A percentile compares a stretch with the other conserved stretches of the same genome.
Evolutionary conservation across 2,797 vertebrate species (phyloP).

Genomic region (Schizothorax lantsangensis): DNA sequence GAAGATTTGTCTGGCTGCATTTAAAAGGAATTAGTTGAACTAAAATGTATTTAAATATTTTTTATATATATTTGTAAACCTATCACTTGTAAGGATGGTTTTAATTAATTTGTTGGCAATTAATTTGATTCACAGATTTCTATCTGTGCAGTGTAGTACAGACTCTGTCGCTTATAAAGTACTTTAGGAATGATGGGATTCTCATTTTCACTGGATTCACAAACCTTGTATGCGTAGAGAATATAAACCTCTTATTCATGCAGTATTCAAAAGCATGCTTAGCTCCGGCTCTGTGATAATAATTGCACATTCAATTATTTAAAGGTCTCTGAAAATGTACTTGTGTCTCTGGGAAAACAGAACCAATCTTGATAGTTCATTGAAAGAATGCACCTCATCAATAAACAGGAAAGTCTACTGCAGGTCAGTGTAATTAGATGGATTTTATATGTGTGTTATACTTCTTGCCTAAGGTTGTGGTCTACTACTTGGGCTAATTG

Average conservation of each 20-base stretch:
- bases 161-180: not conserved
- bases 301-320: conserved; percentile 57
- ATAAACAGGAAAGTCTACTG: not conserved
- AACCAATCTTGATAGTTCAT: conserved; percentile 17
- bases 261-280: conserved; percentile 42
- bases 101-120: not conserved
- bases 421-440: conserved; percentile 17
- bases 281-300: conserved; percentile 36
- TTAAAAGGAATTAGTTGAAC: too few relatives aligned
- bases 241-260: conserved; percentile 52
- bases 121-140: not conserved
- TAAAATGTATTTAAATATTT: not conserved
- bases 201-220: not conserved
- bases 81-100: not conserved
- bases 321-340: conserved; percentile 41
- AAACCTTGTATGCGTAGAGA: conserved; percentile 8
- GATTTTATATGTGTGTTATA: not conserved
- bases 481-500: not conserved
- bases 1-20: too few relatives aligned
- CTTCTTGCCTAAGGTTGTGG: conserved; percentile 15
- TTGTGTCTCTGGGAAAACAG: conserved; percentile 22
- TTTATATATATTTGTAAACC: not conserved
- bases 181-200: not conserved
- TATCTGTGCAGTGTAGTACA: not conserved
- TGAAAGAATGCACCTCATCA: conserved; percentile 9